A percentile compares a stretch with the other conserved stretches of the same genome.
Conservation (phyloP, 2,888 invertebrate genomes). For the Diogma glabrata region DNA sequence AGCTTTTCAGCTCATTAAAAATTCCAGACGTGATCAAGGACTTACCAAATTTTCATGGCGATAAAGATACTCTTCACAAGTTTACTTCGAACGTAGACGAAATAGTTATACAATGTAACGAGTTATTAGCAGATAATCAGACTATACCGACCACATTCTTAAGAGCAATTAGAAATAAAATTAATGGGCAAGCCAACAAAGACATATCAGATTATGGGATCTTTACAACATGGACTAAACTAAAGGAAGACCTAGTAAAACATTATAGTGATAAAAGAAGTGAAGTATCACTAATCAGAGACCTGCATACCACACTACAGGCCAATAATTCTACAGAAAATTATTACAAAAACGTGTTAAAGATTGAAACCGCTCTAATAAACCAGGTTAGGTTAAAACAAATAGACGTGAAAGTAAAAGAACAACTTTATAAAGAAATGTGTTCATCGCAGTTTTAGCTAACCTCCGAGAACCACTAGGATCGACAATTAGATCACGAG, state of each 20-base stretch:
- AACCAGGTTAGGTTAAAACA: too few relatives aligned
- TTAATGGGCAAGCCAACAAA: neutral
- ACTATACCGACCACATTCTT: neutral
- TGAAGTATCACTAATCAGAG: neutral
- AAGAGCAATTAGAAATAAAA: neutral
- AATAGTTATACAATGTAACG: neutral
- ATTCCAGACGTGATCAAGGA: neutral
- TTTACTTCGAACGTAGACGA: neutral
- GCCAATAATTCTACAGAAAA: too few relatives aligned
- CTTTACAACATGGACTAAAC: neutral
- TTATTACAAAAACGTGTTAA: too few relatives aligned
- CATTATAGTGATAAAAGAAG: neutral
- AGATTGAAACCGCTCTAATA: too few relatives aligned
- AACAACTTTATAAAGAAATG: too few relatives aligned
- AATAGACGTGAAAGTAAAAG: too few relatives aligned
- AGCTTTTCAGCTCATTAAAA: too few relatives aligned
- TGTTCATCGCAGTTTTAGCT: too few relatives aligned
- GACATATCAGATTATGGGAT: neutral
- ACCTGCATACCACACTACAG: neutral
- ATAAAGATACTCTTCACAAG: neutral
- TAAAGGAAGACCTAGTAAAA: neutral
- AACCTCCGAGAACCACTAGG: too few relatives aligned
- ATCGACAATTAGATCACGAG: too few relatives aligned
- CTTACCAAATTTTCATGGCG: neutral
- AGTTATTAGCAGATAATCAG: neutral